Conservation (phyloP, 2,113 vertebrate genomes). For the Oceanodroma tethys region DNA sequence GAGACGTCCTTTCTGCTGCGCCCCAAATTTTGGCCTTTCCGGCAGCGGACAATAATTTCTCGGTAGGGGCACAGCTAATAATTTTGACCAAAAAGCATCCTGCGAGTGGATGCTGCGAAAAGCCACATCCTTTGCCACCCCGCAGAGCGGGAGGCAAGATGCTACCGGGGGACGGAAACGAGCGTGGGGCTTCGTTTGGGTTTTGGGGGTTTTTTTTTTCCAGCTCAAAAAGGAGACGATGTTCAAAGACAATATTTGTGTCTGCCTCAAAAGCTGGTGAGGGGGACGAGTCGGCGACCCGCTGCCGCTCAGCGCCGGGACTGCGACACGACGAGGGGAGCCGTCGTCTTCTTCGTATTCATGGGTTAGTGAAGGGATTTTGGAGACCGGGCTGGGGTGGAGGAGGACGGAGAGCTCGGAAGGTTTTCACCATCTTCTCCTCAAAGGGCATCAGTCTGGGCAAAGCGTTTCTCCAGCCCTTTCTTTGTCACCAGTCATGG, state of each 20-base stretch:
- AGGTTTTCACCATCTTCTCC: not conserved
- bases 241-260: not conserved
- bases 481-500: not conserved
- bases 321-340: not conserved
- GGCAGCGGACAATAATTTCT: not conserved
- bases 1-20: not conserved
- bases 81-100: not conserved
- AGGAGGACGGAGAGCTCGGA: not conserved
- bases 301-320: not conserved
- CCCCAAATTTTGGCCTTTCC: not conserved
- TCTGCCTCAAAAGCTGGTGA: not conserved
- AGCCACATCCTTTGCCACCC: not conserved
- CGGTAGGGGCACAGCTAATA: not conserved
- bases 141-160: not conserved
- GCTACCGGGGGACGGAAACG: not conserved
- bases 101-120: not conserved
- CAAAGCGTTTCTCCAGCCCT: not conserved
- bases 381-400: not conserved
- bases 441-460: no score
- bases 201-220: not conserved
- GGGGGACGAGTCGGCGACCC: not conserved
- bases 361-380: not conserved
- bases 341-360: not conserved
- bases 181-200: not conserved
- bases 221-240: not conserved